Percentiles rank a stretch among this genome's conserved stretches.
Evolutionary conservation across 2,113 vertebrate species (phyloP).

Genomic region (Sapajus apella): DNA sequence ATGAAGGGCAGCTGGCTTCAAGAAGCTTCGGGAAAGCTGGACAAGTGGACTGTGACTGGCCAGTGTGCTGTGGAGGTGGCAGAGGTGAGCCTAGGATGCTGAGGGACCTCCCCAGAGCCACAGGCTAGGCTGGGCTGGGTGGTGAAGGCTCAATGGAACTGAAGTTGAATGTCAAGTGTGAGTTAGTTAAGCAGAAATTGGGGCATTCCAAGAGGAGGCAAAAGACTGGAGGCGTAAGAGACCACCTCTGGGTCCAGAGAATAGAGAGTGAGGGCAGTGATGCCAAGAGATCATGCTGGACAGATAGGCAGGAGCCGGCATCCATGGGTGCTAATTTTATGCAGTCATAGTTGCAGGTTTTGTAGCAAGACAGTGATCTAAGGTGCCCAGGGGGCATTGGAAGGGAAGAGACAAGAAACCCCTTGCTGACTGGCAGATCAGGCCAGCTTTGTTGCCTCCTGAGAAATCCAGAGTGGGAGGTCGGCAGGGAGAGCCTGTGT

Average conservation of each 20-base stretch:
- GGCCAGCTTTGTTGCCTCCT: neutral
- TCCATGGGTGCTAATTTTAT: neutral
- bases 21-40: neutral
- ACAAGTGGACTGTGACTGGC: neutral
- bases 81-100: neutral
- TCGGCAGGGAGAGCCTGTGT: neutral
- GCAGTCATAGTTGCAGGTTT: neutral
- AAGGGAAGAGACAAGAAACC: neutral
- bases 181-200: too few species aligned
- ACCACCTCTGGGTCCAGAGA: neutral
- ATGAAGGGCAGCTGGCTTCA: neutral
- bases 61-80: accelerated
- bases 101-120: neutral
- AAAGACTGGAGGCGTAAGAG: neutral
- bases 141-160: neutral
- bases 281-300: neutral
- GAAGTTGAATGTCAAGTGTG: neutral
- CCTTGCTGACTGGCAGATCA: too few species aligned
- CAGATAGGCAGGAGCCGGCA: neutral
- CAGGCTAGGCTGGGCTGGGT: neutral
- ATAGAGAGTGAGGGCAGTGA: neutral
- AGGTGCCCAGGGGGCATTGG: neutral
- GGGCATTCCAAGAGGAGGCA: neutral
- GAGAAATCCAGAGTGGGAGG: too few species aligned
- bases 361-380: neutral